Percentiles rank a stretch among this genome's conserved stretches.
Conservation (phyloP, 2,888 invertebrate species). For the Nematopogon swammerdamellus region DNA sequence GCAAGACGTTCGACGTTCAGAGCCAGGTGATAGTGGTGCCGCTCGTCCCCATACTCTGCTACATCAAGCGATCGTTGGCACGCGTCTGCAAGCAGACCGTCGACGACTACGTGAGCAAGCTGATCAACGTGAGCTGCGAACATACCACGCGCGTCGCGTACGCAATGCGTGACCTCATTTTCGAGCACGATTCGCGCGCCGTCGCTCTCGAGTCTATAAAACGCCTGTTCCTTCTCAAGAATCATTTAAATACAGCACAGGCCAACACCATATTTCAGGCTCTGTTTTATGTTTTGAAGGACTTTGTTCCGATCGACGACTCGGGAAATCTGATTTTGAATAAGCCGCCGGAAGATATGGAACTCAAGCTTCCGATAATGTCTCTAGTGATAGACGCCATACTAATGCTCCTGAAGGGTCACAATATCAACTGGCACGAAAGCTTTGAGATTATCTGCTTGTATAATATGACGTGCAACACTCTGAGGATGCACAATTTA, state of each 20-base stretch:
- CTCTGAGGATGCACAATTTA: slow-evolving; percentile 17
- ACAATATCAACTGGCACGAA: slow-evolving; percentile 23
- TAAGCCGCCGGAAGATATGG: slow-evolving; percentile 14
- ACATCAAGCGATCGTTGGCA: background rate
- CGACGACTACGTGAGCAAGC: slow-evolving; percentile 1
- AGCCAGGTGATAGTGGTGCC: slow-evolving; percentile 16
- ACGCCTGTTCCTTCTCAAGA: slow-evolving; percentile 18
- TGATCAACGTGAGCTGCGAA: slow-evolving; percentile 2
- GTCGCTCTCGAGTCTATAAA: slow-evolving; percentile 13
- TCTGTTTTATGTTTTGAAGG: slow-evolving; percentile 19
- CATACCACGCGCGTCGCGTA: slow-evolving; percentile 4
- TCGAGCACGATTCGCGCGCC: slow-evolving; percentile 1
- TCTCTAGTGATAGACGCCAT: slow-evolving; percentile 16
- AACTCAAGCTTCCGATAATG: slow-evolving; percentile 15
- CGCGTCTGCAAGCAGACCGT: background rate
- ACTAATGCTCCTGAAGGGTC: slow-evolving; percentile 20
- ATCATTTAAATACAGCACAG: slow-evolving; percentile 17
- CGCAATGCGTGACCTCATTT: slow-evolving; percentile 2
- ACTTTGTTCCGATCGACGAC: slow-evolving; percentile 17
- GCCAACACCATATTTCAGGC: slow-evolving; percentile 20
- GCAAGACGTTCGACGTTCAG: slow-evolving; percentile 16
- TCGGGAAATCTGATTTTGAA: slow-evolving; percentile 14
- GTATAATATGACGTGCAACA: slow-evolving; percentile 19
- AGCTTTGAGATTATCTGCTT: slow-evolving; percentile 20
- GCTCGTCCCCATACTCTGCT: slow-evolving; percentile 4